Evolutionary conservation across 2,797 vertebrate species (phyloP).

Genomic region (Harpagifer antarcticus): DNA sequence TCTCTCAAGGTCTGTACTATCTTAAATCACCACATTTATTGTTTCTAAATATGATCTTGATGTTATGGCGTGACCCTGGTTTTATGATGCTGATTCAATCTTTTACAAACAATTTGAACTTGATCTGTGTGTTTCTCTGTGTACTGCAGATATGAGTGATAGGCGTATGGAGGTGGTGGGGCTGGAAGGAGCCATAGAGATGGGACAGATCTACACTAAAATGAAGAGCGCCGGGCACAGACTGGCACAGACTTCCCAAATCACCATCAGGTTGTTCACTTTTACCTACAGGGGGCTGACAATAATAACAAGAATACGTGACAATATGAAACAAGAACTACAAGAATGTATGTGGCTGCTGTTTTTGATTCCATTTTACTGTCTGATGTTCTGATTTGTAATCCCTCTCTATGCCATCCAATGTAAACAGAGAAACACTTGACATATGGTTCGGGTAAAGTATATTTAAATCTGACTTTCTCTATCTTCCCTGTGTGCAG

Average conservation of each 20-base stretch:
- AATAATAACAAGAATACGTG: constrained; percentile 8
- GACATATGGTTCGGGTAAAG: neutral
- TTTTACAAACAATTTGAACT: neutral
- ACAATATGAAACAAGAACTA: neutral
- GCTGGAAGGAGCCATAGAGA: constrained; percentile 92
- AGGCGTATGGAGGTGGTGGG: constrained; percentile 92
- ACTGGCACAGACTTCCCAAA: constrained; percentile 91
- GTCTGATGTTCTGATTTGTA: neutral
- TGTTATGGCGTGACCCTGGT: neutral
- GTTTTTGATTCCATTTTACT: constrained; percentile 2
- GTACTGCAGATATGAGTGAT: constrained; percentile 88
- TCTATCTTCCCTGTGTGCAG: constrained; percentile 70
- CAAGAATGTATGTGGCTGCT: neutral
- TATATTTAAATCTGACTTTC: neutral
- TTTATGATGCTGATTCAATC: neutral
- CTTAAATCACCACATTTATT: neutral
- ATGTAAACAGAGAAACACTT: constrained; percentile 5
- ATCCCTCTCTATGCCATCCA: neutral
- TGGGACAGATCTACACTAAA: constrained; percentile 96
- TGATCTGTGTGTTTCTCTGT: constrained; percentile 11
- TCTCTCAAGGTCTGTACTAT: constrained; percentile 86
- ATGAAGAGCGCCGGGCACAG: constrained; percentile 91
- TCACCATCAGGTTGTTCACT: constrained; percentile 88
- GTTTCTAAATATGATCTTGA: neutral
- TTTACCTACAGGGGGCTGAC: constrained; percentile 4